phyloP scores from a whole-genome alignment of 2,888 invertebrate species.

The Elegia similella region DNA sequence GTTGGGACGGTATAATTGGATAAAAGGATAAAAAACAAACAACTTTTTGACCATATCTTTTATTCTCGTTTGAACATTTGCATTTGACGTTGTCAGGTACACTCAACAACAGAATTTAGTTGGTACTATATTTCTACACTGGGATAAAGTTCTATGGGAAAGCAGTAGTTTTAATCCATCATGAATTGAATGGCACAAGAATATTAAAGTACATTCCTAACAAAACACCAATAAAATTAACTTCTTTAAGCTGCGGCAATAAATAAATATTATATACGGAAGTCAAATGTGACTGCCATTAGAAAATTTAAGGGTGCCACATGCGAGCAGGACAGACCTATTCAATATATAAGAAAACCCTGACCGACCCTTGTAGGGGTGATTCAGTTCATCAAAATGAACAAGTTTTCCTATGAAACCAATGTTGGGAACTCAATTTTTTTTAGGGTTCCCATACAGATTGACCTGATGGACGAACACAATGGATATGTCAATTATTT shows the following conservation, averaged over 20 bases:
- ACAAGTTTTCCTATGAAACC: too few relatives aligned
- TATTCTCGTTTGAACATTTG: constrained; percentile 67
- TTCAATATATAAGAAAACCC: too few relatives aligned
- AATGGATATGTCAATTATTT: too few relatives aligned
- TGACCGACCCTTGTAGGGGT: too few relatives aligned
- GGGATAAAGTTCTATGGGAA: constrained; percentile 26
- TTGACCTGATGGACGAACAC: too few relatives aligned
- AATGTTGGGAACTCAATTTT: too few relatives aligned
- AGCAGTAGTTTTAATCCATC: constrained; percentile 10
- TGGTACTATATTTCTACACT: constrained; percentile 38
- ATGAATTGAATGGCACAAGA: constrained; percentile 37
- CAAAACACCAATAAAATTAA: not conserved
- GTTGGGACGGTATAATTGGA: not conserved
- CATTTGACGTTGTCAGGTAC: constrained; percentile 64
- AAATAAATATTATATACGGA: too few relatives aligned
- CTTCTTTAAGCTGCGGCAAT: not conserved
- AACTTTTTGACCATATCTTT: constrained; percentile 30
- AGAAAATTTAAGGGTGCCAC: too few relatives aligned
- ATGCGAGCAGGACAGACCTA: too few relatives aligned
- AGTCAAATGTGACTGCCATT: too few relatives aligned
- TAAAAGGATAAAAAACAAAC: constrained; percentile 30
- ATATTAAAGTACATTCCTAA: constrained; percentile 26
- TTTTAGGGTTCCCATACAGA: too few relatives aligned
- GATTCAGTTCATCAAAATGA: too few relatives aligned
- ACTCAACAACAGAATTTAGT: constrained; percentile 53